Evolutionary conservation across 2,113 vertebrate genomes (phyloP), one percentile per base, ranked within the genome.

Genomic region (Vulpes ferrilata): DNA sequence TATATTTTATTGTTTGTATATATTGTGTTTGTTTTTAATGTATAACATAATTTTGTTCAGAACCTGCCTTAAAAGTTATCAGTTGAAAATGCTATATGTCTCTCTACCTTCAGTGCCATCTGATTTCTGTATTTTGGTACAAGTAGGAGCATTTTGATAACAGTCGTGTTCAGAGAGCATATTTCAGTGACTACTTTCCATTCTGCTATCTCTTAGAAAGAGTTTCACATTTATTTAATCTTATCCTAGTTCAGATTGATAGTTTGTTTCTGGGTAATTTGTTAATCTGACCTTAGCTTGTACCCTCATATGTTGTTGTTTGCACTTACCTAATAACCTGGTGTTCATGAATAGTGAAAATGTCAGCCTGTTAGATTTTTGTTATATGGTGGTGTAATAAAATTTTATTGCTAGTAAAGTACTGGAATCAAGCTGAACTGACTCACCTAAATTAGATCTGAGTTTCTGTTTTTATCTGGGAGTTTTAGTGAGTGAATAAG

Each of bases 331-430:
- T 96, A 94, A 35, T 71, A 83, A 80, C 15, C 25, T 13, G 3
- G 30, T 74, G 4, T 74, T 65, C 16, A 11, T 79, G 62, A 91
- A 19, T 86, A 85, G 59, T 88, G 48, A 94, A 97, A 97, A 95
- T 86, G 55, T 57, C 74, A 65, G 51, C 3, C 30, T 59, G 25
- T 83, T 53, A 11, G 20, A 62, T 65, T 92, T 89, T 78, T 67
- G n/a, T 88, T 92, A 87, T 59, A 69, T 94, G 8, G 30, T 96
- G 32, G 17, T 90, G 30, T 76, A 81, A 48, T 96, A 93, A 96
- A 94, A 82, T 73, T 93, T 93, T 96, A 83, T n/a, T 95, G 30
- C 62, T 93, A 53, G 51, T 93, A 25, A 93, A 86, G 38, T 96
- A 69, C 43, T 86, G 15, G 84, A 88, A 86, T 97, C 84, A 76